Evolutionary conservation across 2,888 invertebrate genomes (phyloP).

Genomic region (Nomada lathburiana): DNA sequence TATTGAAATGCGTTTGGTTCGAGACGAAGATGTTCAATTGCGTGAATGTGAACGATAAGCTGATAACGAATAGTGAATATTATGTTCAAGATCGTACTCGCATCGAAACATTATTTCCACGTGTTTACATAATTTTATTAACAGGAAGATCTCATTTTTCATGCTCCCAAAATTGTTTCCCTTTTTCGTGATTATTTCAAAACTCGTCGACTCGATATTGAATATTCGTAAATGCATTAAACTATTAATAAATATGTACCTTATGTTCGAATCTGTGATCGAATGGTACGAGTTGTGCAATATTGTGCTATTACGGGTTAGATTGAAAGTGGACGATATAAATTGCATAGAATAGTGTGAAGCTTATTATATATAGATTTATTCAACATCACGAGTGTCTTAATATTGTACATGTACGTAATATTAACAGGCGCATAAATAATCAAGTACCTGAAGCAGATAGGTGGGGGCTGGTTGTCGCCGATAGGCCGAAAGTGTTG

Average conservation of each 20-base stretch:
- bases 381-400: no score
- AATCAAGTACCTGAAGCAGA: background rate
- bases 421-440: background rate
- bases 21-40: no score
- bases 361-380: no score
- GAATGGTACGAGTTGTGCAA: background rate
- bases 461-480: background rate
- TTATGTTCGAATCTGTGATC: constrained; percentile 14
- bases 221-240: background rate
- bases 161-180: background rate
- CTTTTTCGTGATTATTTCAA: background rate
- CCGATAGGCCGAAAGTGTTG: background rate
- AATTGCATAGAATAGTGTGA: no score
- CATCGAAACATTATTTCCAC: background rate
- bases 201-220: background rate
- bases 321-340: no score
- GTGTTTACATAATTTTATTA: background rate
- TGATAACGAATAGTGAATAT: no score
- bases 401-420: background rate
- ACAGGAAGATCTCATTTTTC: background rate
- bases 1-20: no score
- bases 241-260: background rate
- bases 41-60: no score
- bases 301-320: background rate
- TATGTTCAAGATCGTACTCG: no score